Evolutionary conservation across 2,888 invertebrate genomes (phyloP), one percentile per base, ranked within the genome.

Genomic region (Drosophila parthenogenetica): DNA sequence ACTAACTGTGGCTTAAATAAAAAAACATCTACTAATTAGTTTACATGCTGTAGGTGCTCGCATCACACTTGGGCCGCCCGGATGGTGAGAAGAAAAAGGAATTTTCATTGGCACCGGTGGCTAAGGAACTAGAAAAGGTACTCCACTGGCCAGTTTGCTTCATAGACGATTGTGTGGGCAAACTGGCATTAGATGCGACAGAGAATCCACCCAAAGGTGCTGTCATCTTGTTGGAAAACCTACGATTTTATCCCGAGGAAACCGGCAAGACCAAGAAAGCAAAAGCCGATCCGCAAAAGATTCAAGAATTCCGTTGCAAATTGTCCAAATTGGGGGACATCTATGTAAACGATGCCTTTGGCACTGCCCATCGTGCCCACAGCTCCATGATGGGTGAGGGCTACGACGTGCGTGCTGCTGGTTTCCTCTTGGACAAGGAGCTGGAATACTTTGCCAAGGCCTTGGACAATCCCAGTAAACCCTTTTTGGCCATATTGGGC

Each of bases 321-420:
- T 93, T 99, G 65, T 95, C 98, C 46, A 97, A 97, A 90, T 93
- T 99, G 58, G 99, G 98, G 10, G 99, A 99, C 93, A 94, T 99
- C 19, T 99, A 98, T 92, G 96, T 99, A 7, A 99, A 99, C 93
- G 99, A 99, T 94, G 99, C 99, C 5, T 99, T 99, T 93, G 99
- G 99, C 89, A 97, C 98, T 49, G 97, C 97, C 1, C 98, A 98
- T 92, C 94, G 93, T 89, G 95, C 93, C 2, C 95, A 93, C 89
- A 95, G 98, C 91, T 99, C 99, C 0, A 99, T 99, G 99, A 95
- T 99, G 94, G 99, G 99, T 35, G 96, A 98, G 91, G 97, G 98
- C 22, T 98, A 96, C 89, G 95, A 96, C 0, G 94, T 96, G 89
- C 95, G 98, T 85, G 99, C 98, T 11, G 96, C 98, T 77, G 99